Base-by-base conservation (phyloP, 2,888 invertebrate species). In the Lycia hirtaria region DNA sequence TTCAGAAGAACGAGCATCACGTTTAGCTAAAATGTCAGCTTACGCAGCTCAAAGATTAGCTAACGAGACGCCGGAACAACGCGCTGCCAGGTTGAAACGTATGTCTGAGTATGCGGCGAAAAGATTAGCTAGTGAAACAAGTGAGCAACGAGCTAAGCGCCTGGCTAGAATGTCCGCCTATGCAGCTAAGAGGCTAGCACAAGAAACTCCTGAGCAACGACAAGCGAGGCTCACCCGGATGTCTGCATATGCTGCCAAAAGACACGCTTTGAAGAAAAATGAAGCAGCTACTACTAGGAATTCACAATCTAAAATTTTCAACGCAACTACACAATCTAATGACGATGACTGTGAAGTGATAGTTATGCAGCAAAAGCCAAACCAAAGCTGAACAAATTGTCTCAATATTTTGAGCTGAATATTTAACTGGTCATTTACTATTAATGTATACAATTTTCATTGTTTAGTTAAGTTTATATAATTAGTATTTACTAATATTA, bases 101-200 rank as follows among this genome's bases (percentile, higher is more conserved):
- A 92, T 92, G 92, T 92, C 92, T 0, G 87, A 87, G 53, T 92
- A 92, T 68, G 86, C 92, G 7, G 89, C 92, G 0, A 85, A 78
- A 55, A 73, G 91, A 38, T 57, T 92, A 20, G 78, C 90, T 0
- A 73, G 76, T 41, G 92, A 92, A 68, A 83, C 87, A 0, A 74
- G 76, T 15, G 88, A 88, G 41, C 89, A 92, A 61, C 73, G 91
- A 65, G 83, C 87, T 2, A 77, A 70, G 47, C 81, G 92, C 0
- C 73, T 92, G 15, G 81, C 87, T 5, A 80, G 90, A 20, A 92
- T 92, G 92, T 91, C 91, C 1, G 88, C 84, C 1, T 92, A 91
- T 73, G 87, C 91, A 14, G 91, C 92, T 2, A 81, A 76, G 49
- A 78, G 91, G 20, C 71, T 92, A n/a, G 86, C 92, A 1, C 80